Percentiles rank a stretch among this genome's conserved stretches.
Evolutionary conservation across 1,140 invertebrate genomes (phyloP).

Genomic region (Polypedilum pembai): DNA sequence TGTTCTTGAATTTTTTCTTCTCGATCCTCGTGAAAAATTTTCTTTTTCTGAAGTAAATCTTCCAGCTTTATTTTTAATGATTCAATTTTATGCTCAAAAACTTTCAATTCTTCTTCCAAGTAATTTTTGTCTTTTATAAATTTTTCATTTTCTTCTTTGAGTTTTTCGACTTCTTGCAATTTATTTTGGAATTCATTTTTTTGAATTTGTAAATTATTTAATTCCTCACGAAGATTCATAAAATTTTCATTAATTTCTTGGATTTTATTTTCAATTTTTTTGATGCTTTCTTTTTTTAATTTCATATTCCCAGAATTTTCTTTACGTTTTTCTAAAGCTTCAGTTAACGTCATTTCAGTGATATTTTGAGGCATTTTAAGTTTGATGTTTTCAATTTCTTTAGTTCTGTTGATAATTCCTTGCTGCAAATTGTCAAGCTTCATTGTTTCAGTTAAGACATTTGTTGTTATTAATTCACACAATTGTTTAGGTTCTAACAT

Average conservation of each 20-base stretch:
- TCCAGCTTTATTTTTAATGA: slow-evolving; percentile 38
- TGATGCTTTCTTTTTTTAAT: not conserved
- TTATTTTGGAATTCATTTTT: slow-evolving; percentile 42
- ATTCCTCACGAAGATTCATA: not conserved
- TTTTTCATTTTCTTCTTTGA: slow-evolving; percentile 35
- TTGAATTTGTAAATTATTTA: slow-evolving; percentile 35
- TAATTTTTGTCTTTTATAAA: slow-evolving; percentile 42
- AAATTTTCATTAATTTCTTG: not conserved
- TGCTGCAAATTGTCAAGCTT: not conserved
- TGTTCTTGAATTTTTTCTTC: slow-evolving; percentile 31
- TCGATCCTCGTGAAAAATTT: slow-evolving; percentile 35
- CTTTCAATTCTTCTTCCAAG: slow-evolving; percentile 42
- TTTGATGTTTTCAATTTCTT: not conserved
- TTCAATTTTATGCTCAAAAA: slow-evolving; percentile 39
- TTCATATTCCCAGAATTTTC: not conserved
- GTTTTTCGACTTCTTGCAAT: slow-evolving; percentile 38
- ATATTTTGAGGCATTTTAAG: not conserved
- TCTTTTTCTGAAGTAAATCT: slow-evolving; percentile 43
- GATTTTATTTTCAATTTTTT: not conserved
- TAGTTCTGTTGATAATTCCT: not conserved
- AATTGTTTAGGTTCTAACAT: not conserved
- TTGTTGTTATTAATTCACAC: not conserved
- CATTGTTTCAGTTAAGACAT: not conserved
- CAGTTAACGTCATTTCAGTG: not conserved
- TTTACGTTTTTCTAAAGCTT: not conserved